These are phyloP conservation scores for Chrysotoxum bicinctum DNA, from an alignment of 2,888 invertebrate genomes.

Conservation along the genomic window DNA sequence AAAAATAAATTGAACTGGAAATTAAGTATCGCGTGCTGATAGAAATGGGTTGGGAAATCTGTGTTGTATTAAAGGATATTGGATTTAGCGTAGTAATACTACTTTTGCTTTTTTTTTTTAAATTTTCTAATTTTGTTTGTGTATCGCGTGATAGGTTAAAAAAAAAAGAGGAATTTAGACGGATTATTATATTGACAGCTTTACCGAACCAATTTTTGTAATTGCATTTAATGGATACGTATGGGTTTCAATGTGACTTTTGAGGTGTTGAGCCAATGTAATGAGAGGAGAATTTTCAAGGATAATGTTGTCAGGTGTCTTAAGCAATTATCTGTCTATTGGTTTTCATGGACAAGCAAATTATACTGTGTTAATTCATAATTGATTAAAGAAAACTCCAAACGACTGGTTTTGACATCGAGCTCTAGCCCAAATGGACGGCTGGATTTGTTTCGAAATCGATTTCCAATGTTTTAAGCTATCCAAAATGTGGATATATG, in stretches of 20 bases:
- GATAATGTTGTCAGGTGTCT: background rate
- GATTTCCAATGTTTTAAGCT: too few relatives aligned
- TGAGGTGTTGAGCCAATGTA: background rate
- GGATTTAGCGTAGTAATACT: background rate
- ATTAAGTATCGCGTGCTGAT: slow-evolving; percentile 21
- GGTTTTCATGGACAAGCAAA: too few relatives aligned
- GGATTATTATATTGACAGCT: slow-evolving; percentile 12
- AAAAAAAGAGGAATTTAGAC: slow-evolving; percentile 12
- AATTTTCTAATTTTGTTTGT: background rate
- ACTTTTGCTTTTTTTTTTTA: background rate
- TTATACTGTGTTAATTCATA: too few relatives aligned
- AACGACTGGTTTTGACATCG: too few relatives aligned
- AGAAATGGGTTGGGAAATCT: slow-evolving; percentile 18
- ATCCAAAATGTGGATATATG: too few relatives aligned
- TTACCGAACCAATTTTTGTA: background rate
- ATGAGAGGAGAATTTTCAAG: background rate
- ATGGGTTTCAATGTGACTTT: background rate
- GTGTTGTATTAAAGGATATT: background rate
- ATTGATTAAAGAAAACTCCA: too few relatives aligned
- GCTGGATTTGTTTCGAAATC: too few relatives aligned
- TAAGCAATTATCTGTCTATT: too few relatives aligned
- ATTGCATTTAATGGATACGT: background rate
- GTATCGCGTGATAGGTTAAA: slow-evolving; percentile 22
- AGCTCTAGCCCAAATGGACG: too few relatives aligned
- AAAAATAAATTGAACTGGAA: slow-evolving; percentile 28